A percentile compares a stretch with the other conserved stretches of the same genome.
Evolutionary conservation across 2,888 invertebrate species (phyloP).

Genomic region (Cephus runcator): DNA sequence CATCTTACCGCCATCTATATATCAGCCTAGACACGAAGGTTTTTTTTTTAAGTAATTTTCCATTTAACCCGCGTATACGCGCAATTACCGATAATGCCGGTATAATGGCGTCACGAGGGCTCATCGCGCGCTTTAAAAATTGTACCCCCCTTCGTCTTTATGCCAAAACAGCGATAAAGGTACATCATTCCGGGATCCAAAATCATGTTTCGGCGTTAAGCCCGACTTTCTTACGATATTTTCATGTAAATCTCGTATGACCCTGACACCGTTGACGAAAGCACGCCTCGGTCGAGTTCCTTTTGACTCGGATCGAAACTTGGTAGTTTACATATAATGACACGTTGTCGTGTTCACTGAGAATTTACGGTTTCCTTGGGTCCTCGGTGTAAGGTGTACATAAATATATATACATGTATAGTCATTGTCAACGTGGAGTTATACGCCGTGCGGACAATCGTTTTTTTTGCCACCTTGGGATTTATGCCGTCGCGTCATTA

Average conservation of each 20-base stretch:
- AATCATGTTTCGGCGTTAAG: not conserved
- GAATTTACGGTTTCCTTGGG: conserved; percentile 34
- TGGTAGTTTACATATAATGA: not conserved
- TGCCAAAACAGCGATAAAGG: not conserved
- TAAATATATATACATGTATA: not conserved
- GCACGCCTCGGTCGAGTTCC: not conserved
- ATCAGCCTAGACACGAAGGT: not conserved
- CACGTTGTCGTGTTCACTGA: conserved; percentile 38
- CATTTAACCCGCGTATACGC: not conserved
- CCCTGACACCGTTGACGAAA: not conserved
- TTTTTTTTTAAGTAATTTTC: not conserved
- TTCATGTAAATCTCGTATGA: not conserved
- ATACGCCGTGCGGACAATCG: conserved; percentile 4
- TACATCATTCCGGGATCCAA: not conserved
- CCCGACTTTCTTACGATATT: not conserved
- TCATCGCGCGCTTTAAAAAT: not conserved
- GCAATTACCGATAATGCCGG: not conserved
- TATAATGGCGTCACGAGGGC: not conserved
- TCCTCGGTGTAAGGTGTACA: conserved; percentile 5
- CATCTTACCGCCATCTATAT: not conserved
- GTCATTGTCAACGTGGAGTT: conserved; percentile 34
- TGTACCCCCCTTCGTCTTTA: not conserved
- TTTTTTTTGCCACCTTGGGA: conserved; percentile 10
- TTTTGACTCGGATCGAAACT: not conserved
- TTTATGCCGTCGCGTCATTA: conserved; percentile 46